Base-by-base conservation (phyloP, 2,797 vertebrate species). In the Tamandua tetradactyla region DNA sequence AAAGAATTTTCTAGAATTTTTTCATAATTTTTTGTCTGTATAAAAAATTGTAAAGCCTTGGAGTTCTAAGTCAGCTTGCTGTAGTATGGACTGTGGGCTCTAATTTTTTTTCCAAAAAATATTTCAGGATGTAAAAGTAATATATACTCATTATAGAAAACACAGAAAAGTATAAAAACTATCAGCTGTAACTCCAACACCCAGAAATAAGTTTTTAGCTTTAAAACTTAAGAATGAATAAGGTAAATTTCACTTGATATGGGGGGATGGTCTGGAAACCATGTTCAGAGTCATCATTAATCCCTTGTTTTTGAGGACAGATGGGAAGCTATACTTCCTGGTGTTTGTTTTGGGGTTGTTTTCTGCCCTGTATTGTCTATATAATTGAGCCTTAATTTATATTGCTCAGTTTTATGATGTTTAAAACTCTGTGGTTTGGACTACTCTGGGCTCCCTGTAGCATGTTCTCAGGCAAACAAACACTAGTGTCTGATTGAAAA, bases 1-100 rank as follows among this genome's bases (percentile, higher is more conserved):
- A 74, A 59, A 62, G 49, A 12, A 44, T 89, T 88, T 20, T 86
- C 17, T 81, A 57, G n/a, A 80, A 59, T 78, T 83, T 61, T 32
- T 25, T 40, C 4, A 18, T 86, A 76, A n/a, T 30, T 91, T 91
- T 72, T 52, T 44, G 8, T 78, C 52, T 91, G 5, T 80, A 47
- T 12, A 79, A 37, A 90, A 74, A 49, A 44, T 9, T 30, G 27
- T 74, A 30, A 7, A 74, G 40, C 5, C 10, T 74, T 25, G 14
- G 25, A 52, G 44, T 84, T 32, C 44, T 68, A 7, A 84, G 35
- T 52, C 64, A 27, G 14, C 17, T 69, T 27, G 15, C 3, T 10
- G n/a, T 49, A 27, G n/a, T 14, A 5, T 37, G 15, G 14, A 55
- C 44, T 83, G 1, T 35, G 44, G 20, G 61, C 42, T 66, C 30